phyloP scores from a whole-genome alignment of 1,140 invertebrate species.

The Cephus cinctus region DNA sequence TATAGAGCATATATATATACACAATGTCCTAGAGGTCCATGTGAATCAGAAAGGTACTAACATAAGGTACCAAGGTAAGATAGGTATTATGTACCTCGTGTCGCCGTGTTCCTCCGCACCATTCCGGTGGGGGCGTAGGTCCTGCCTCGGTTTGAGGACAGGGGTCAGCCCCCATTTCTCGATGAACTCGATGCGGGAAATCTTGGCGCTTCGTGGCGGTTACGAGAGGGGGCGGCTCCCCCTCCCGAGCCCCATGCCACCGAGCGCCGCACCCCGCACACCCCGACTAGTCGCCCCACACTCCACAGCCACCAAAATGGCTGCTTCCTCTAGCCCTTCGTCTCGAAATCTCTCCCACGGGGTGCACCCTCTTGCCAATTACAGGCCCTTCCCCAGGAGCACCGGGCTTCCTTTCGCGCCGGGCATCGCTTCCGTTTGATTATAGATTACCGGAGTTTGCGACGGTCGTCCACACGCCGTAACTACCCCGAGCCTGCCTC shows the following conservation, averaged over 20 bases:
- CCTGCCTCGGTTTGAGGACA: conserved; percentile 91
- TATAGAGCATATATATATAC: too few species aligned
- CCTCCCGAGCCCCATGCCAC: conserved; percentile 54
- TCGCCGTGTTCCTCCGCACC: conserved; percentile 68
- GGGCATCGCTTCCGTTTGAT: background rate
- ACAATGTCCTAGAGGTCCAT: too few species aligned
- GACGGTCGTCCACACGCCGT: background rate
- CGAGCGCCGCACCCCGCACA: conserved; percentile 36
- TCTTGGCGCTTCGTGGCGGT: conserved; percentile 68
- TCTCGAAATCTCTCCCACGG: conserved; percentile 11
- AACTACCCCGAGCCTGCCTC: background rate
- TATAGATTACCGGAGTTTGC: background rate
- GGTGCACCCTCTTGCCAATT: background rate
- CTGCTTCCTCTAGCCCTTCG: conserved; percentile 30
- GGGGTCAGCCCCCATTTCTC: conserved; percentile 94
- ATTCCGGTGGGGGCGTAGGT: conserved; percentile 73
- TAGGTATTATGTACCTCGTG: conserved; percentile 68
- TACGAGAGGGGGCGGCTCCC: conserved; percentile 57
- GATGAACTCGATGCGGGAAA: conserved; percentile 93
- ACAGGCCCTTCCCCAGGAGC: conserved; percentile 4
- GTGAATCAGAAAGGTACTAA: too few species aligned
- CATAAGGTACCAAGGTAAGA: too few species aligned
- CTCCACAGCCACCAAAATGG: conserved; percentile 38
- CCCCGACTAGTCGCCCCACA: conserved; percentile 24
- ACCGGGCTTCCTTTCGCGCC: conserved; percentile 3